These are phyloP conservation scores for Orestias chungarensis DNA, from an alignment of 2,797 vertebrate genomes.

Conservation along the genomic window DNA sequence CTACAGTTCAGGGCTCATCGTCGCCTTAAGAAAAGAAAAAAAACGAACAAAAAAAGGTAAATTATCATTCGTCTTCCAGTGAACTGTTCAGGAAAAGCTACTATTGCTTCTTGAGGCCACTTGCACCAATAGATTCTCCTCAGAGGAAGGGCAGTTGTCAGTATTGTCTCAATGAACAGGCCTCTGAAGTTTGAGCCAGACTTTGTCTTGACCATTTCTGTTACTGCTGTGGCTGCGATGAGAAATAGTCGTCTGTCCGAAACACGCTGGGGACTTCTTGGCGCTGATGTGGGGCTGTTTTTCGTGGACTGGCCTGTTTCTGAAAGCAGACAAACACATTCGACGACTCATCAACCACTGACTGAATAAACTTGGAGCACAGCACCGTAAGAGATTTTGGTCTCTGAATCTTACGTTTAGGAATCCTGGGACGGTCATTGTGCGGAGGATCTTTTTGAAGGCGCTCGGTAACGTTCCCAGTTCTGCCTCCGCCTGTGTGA, in stretches of 20 bases:
- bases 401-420: slow-evolving; percentile 78
- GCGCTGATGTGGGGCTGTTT: slow-evolving; percentile 67
- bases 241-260: slow-evolving; percentile 92
- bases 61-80: slow-evolving; percentile 43
- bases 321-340: slow-evolving; percentile 51
- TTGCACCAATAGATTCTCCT: slow-evolving; percentile 54
- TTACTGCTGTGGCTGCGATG: slow-evolving; percentile 79
- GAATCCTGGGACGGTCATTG: slow-evolving; percentile 87
- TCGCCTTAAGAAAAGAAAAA: slow-evolving; percentile 46
- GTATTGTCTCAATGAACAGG: slow-evolving; percentile 49
- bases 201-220: slow-evolving; percentile 20
- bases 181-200: slow-evolving; percentile 60
- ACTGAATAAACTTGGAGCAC: not conserved
- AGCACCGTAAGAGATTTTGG: not conserved
- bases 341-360: not conserved
- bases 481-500: slow-evolving; percentile 90
- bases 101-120: slow-evolving; percentile 76
- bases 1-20: slow-evolving; percentile 73
- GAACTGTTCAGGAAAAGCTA: slow-evolving; percentile 64
- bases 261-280: slow-evolving; percentile 89
- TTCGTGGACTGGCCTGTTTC: slow-evolving; percentile 84
- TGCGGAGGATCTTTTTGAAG: slow-evolving; percentile 89
- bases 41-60: slow-evolving; percentile 38
- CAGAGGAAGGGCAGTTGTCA: slow-evolving; percentile 65
- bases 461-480: slow-evolving; percentile 85